Base-by-base conservation (phyloP, 1,140 invertebrate species). In the Cotesia glomerata region DNA sequence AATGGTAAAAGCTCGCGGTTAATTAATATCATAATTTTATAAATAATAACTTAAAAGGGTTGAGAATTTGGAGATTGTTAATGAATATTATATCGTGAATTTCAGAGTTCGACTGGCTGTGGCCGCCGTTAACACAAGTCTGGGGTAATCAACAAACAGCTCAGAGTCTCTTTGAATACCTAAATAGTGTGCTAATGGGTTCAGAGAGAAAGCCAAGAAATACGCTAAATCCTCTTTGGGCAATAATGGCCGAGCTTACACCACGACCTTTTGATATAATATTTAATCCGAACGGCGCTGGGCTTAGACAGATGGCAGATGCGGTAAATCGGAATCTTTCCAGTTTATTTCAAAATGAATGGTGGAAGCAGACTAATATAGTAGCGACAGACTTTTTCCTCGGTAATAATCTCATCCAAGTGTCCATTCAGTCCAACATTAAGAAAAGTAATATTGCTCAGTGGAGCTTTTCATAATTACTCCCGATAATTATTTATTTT, bases 211-310 rank as follows among this genome's bases (percentile, higher is more conserved):
- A 65, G 74, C 84, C 82, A 18, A 83, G 80, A 58, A 86, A 83
- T 3, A 85, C 79, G 51, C 85, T 86, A 61, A 90, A 89, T 61
- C 90, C 90, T 0, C 79, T 93, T 32, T 93, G 92, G 90, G 92
- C 93, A 0, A 90, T 92, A 1, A 95, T 95, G 94, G 93, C 93
- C 0, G 93, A 95, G 84, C 88, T 94, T 34, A 95, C 94, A 0
- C 93, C 93, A 1, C 89, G 88, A 14, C 87, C 91, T 0, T 82
- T 92, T 45, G 93, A 94, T 70, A 87, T 94, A 51, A 83, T 94
- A 7, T 88, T 94, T 59, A 85, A 88, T 52, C 79, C 88, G 4
- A 85, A 88, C 13, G 90, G 90, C 5, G 39, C 39, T 45, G 93
- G 92, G 7, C 81, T 95, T 14, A 84, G 93, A 16, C 88, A 90